Evolutionary conservation across 1,140 invertebrate genomes (phyloP).

Genomic region (Oryctes rhinoceros): DNA sequence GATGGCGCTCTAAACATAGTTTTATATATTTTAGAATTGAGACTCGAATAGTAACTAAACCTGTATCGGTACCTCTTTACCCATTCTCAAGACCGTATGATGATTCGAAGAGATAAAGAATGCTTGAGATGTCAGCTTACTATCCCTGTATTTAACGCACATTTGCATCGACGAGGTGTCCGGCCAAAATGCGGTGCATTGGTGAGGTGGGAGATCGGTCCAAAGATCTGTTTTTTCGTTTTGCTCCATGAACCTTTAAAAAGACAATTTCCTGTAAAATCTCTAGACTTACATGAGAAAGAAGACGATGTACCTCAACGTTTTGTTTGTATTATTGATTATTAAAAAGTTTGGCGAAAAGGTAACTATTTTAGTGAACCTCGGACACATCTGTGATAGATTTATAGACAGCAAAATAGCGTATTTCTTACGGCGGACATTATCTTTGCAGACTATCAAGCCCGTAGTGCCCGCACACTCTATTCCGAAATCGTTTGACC

Average conservation of each 20-base stretch:
- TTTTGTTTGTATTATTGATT: constrained; percentile 75
- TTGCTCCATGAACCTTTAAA: constrained; percentile 79
- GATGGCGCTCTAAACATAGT: constrained; percentile 71
- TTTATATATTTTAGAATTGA: background rate
- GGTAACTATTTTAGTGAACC: constrained; percentile 85
- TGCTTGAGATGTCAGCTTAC: constrained; percentile 78
- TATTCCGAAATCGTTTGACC: constrained; percentile 76
- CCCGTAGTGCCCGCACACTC: constrained; percentile 78
- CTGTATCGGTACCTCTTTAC: constrained; percentile 74
- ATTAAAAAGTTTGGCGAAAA: constrained; percentile 86
- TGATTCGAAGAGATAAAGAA: constrained; percentile 76
- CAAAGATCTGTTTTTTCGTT: constrained; percentile 85
- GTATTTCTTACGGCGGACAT: constrained; percentile 72
- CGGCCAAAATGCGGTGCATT: constrained; percentile 82
- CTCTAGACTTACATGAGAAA: too few relatives aligned
- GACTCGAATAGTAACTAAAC: background rate
- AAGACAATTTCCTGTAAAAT: background rate
- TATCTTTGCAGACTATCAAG: constrained; percentile 76
- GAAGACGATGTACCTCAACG: constrained; percentile 60
- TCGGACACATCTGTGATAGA: constrained; percentile 71
- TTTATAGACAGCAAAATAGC: constrained; percentile 65
- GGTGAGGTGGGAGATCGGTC: constrained; percentile 76
- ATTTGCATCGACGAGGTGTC: constrained; percentile 82
- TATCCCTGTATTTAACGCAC: constrained; percentile 81
- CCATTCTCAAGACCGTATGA: constrained; percentile 81